Evolutionary conservation across 2,113 vertebrate genomes (phyloP), one percentile per base, ranked within the genome.

Genomic region (Nanorana parkeri): DNA sequence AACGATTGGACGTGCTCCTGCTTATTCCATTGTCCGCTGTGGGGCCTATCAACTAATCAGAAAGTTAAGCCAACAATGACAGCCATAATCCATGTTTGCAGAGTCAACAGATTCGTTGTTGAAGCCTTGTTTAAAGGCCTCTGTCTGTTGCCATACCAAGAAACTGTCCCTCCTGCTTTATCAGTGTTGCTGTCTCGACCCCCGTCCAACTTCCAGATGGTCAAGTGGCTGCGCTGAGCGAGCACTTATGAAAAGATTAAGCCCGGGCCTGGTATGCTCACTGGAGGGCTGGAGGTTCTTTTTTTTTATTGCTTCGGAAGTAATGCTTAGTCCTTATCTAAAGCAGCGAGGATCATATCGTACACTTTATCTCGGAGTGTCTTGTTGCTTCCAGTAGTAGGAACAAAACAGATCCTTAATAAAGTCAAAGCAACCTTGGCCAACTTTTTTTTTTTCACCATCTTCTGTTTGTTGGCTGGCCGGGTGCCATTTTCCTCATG

Each of bases 401-500:
- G 88, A 90, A 86, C n/a, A 84, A 85, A 90, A 92, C 86, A 89
- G 87, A 81, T 90, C 86, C 86, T 92, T 91, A 87, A 91, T 92
- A 93, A 66, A 94, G 90, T 61, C 88, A 91, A 78, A 83, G 87
- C 89, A 91, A 92, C 86, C 86, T 84, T 87, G 87, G 78, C 84
- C 82, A 81, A 80, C 81, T 75, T 61, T 61, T 32, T 61, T 41
- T 60, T 23, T 2, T 51, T 87, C 36, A 89, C 32, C 32, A 7
- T 36, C 32, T 36, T 36, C 32, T 36, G 5, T 36, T 1, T 36
- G 32, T 86, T 89, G 86, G 78, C 87, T 93, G 94, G 95, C 94
- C 85, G 93, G 89, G 89, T 85, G 95, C 95, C 95, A 96, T 94
- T 94, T 93, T 92, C 93, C 92, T 93, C 93, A 92, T 94, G 92